These are phyloP conservation scores for Kryptopterus vitreolus DNA, from an alignment of 2,797 vertebrate genomes.

Conservation along the genomic window DNA sequence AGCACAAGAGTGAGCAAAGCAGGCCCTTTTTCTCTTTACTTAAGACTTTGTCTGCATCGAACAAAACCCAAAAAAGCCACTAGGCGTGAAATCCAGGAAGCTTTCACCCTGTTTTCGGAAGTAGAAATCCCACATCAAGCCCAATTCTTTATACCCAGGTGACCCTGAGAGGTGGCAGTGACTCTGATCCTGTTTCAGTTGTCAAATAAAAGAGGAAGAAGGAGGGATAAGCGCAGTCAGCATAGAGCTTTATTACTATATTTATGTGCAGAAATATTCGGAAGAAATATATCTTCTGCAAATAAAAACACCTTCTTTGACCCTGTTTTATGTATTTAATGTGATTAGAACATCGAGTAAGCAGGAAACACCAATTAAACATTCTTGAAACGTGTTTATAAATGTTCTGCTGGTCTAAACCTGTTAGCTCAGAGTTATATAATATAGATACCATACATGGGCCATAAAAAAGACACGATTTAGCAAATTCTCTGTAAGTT, in stretches of 20 bases:
- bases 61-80: slow-evolving; percentile 35
- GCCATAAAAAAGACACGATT: background rate
- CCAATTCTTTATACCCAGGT: slow-evolving; percentile 47
- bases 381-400: background rate
- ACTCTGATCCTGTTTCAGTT: background rate
- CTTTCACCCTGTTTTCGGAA: slow-evolving; percentile 33
- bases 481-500: background rate
- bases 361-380: background rate
- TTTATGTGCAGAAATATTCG: no score
- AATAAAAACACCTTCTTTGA: background rate
- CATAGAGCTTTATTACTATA: background rate
- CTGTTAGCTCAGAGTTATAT: background rate
- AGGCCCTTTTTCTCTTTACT: slow-evolving; percentile 19
- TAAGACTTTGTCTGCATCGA: slow-evolving; percentile 38
- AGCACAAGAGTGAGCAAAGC: slow-evolving; percentile 9
- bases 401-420: background rate
- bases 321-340: background rate
- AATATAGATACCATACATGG: background rate
- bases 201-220: slow-evolving; percentile 11
- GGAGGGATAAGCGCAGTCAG: background rate
- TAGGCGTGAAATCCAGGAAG: slow-evolving; percentile 47
- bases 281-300: background rate
- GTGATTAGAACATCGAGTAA: background rate
- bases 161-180: slow-evolving; percentile 26
- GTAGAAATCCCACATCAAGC: slow-evolving; percentile 53